These are phyloP conservation scores for Dorcus parallelipipedus DNA, from an alignment of 2,888 invertebrate genomes.

Conservation along the genomic window DNA sequence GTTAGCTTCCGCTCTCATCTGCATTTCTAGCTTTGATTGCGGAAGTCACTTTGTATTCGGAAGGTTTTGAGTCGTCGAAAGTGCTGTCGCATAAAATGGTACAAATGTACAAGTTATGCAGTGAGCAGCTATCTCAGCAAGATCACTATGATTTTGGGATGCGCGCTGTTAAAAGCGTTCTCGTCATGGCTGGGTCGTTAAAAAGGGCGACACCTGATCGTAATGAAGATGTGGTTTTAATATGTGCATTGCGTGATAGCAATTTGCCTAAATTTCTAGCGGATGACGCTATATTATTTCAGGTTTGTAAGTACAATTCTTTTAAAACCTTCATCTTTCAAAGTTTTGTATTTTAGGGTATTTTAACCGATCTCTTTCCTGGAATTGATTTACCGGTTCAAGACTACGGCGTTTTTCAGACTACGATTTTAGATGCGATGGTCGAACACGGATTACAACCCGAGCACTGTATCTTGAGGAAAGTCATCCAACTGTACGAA, in stretches of 20 bases:
- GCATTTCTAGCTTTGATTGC: slow-evolving; percentile 69
- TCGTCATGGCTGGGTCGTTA: slow-evolving; percentile 88
- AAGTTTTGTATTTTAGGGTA: slow-evolving; percentile 56
- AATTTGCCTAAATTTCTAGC: slow-evolving; percentile 87
- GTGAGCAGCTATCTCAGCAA: slow-evolving; percentile 87
- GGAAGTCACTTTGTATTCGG: slow-evolving; percentile 89
- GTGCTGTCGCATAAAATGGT: slow-evolving; percentile 88
- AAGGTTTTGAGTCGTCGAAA: slow-evolving; percentile 87
- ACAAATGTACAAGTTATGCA: slow-evolving; percentile 88
- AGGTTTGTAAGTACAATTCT: slow-evolving; percentile 42
- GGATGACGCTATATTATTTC: slow-evolving; percentile 80
- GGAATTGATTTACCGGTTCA: slow-evolving; percentile 74
- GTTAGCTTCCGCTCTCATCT: not conserved
- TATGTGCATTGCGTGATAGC: slow-evolving; percentile 83
- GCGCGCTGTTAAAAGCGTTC: slow-evolving; percentile 89
- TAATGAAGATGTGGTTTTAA: slow-evolving; percentile 77
- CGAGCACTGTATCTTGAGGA: slow-evolving; percentile 62
- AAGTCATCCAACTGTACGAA: slow-evolving; percentile 83
- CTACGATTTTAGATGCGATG: slow-evolving; percentile 57
- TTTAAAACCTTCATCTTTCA: not conserved
- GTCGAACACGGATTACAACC: slow-evolving; percentile 63
- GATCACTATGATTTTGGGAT: slow-evolving; percentile 93
- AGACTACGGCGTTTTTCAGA: slow-evolving; percentile 74
- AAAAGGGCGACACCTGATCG: slow-evolving; percentile 83
- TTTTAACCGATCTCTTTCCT: slow-evolving; percentile 86